Evolutionary conservation across 37 sponge, comb jelly and placozoan genomes (phyloP).

Genomic region (Haliclona indistincta): DNA sequence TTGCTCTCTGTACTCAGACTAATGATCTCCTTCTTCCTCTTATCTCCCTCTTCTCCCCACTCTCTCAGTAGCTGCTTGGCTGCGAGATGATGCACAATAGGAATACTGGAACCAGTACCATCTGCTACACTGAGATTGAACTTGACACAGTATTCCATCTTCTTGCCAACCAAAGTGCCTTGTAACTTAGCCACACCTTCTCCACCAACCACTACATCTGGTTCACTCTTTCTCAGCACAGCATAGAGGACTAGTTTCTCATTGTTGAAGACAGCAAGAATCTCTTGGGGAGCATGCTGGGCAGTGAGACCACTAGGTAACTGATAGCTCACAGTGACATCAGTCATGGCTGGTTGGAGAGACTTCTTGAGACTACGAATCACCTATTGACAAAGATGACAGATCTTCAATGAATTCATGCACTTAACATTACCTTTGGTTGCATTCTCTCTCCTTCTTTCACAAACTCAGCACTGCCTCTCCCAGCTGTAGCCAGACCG

Average conservation of each 20-base stretch:
- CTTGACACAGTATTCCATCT: slow-evolving; percentile 21
- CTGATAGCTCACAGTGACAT: not conserved
- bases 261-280: slow-evolving; percentile 62
- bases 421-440: slow-evolving; percentile 18
- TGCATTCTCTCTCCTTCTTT: slow-evolving; percentile 47
- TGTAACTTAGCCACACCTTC: slow-evolving; percentile 16
- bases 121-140: slow-evolving; percentile 2
- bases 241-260: slow-evolving; percentile 72
- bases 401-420: not conserved
- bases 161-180: slow-evolving; percentile 20
- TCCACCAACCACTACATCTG: no score
- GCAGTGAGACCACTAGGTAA: not conserved
- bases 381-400: not conserved
- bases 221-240: slow-evolving; percentile 25
- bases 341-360: slow-evolving; percentile 22
- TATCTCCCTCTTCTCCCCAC: slow-evolving; percentile 4
- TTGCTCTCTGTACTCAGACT: slow-evolving; percentile 36
- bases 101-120: not conserved
- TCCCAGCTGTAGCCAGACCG: slow-evolving; percentile 63
- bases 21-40: slow-evolving; percentile 20
- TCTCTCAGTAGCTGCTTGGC: slow-evolving; percentile 34
- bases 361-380: slow-evolving; percentile 35
- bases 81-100: slow-evolving; percentile 50
- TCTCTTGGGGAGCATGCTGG: slow-evolving; percentile 18
- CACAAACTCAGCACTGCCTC: slow-evolving; percentile 64